phyloP scores from a whole-genome alignment of 2,888 invertebrate genomes.

The Leucophora obtusa region DNA sequence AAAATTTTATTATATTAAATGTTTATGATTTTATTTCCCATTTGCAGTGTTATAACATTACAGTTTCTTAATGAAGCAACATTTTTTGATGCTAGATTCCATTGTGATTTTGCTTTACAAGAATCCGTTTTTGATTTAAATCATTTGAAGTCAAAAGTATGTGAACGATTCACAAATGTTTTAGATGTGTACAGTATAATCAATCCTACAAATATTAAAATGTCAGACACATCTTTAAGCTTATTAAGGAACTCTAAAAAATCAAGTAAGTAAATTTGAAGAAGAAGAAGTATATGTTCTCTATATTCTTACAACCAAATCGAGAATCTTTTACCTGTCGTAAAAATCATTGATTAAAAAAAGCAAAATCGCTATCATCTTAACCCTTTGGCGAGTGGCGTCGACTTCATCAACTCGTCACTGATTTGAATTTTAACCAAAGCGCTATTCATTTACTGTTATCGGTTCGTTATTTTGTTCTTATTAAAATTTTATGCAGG shows the following conservation, averaged over 20 bases:
- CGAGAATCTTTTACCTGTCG: too few relatives aligned
- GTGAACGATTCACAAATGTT: conserved; percentile 42
- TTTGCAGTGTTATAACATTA: conserved; percentile 64
- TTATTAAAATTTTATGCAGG: too few relatives aligned
- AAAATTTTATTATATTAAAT: too few relatives aligned
- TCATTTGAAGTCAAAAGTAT: conserved; percentile 25
- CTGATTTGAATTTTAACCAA: too few relatives aligned
- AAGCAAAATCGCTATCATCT: too few relatives aligned
- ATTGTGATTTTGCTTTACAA: conserved; percentile 63
- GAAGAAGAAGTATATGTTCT: neutral
- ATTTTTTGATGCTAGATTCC: conserved; percentile 71
- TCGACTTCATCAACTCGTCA: too few relatives aligned
- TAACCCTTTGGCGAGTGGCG: too few relatives aligned
- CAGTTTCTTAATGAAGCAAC: conserved; percentile 68
- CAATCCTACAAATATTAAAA: conserved; percentile 1
- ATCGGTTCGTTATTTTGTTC: too few relatives aligned
- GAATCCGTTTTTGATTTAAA: conserved; percentile 8
- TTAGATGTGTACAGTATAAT: conserved; percentile 10
- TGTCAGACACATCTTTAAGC: neutral
- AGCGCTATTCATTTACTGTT: too few relatives aligned
- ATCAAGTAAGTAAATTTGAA: conserved; percentile 50
- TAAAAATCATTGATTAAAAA: too few relatives aligned
- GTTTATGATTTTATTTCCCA: neutral
- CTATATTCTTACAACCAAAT: too few relatives aligned
- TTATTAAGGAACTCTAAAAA: conserved; percentile 16